Conservation (phyloP, 2,113 vertebrate species). For the Polyodon spathula region DNA sequence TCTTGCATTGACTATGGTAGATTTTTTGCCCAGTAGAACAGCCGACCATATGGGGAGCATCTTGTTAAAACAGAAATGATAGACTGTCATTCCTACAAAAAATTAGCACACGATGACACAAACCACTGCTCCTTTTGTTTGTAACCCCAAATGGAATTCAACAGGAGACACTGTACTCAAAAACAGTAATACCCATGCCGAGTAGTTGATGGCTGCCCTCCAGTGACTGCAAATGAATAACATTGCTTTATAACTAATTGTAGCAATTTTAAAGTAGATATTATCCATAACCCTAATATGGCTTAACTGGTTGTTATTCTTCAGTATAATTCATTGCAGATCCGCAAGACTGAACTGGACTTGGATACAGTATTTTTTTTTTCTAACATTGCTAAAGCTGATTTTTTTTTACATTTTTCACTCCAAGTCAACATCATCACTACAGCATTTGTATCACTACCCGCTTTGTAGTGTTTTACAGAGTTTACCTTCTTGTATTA, state of each 20-base stretch:
- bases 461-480: no score
- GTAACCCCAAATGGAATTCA: neutral
- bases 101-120: conserved; percentile 41
- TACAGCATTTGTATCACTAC: no score
- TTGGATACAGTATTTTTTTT: no score
- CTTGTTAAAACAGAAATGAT: conserved; percentile 20
- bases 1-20: neutral
- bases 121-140: conserved; percentile 31
- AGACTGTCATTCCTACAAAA: conserved; percentile 41
- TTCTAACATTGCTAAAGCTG: no score
- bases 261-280: conserved; percentile 3
- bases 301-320: neutral
- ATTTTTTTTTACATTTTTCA: no score
- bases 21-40: neutral
- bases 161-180: conserved; percentile 1
- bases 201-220: conserved; percentile 68
- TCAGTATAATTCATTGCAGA: neutral
- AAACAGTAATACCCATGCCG: neutral
- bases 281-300: neutral
- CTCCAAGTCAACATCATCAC: no score
- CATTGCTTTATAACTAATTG: neutral
- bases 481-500: no score
- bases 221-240: conserved; percentile 47
- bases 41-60: neutral
- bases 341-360: neutral